Base-by-base conservation (phyloP, 2,113 vertebrate genomes). In the Cryptomyrus ogoouensis region DNA sequence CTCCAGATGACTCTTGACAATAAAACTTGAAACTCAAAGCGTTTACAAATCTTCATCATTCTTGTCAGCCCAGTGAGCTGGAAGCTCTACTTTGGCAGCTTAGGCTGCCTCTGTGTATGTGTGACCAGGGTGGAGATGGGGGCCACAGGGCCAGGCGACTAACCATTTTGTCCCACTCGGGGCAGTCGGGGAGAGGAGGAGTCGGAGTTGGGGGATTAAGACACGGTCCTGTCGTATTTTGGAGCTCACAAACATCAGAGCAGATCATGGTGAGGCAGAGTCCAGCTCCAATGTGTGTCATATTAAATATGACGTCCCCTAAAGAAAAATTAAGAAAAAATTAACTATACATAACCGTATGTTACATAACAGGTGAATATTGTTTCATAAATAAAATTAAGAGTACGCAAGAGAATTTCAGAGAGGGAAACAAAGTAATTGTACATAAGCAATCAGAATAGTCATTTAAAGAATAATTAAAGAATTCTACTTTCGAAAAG, bases 261-360 rank as follows among this genome's bases (percentile, higher is more conserved):
- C 95, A 95, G 58, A 53, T 93, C 90, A 94, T 94, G 56, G 92
- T 94, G 12, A 95, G 92, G 91, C 95, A 95, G 39, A 95, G 5
- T 46, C 91, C 93, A 70, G 93, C 92, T 52, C 95, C 95, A 90
- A 95, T 93, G 44, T 91, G 5, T 70, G 85, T 2, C 89, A 19
- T 90, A 44, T 94, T 4, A 39, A 92, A 83, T 89, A 95, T 95
- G 0, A 15, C 5, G 0, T 93, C 88, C 35, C 93, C 95, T 95
- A 13, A 24, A 89, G 19, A 21, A 39, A 27, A 80, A 90, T 31
- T 19, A 80, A 39, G 15, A 42, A 80, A 39, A 35, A 42, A 42
- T 80, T 7, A 80, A 80, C 27, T 35, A 66, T 27, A 66, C 27
- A 8, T 70, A 90, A 83, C 7, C 56, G n/a, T n/a, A 58, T 58